A percentile compares a stretch with the other conserved stretches of the same genome.
Conservation (phyloP, 2,888 invertebrate species). For the Corythucha ciliata region DNA sequence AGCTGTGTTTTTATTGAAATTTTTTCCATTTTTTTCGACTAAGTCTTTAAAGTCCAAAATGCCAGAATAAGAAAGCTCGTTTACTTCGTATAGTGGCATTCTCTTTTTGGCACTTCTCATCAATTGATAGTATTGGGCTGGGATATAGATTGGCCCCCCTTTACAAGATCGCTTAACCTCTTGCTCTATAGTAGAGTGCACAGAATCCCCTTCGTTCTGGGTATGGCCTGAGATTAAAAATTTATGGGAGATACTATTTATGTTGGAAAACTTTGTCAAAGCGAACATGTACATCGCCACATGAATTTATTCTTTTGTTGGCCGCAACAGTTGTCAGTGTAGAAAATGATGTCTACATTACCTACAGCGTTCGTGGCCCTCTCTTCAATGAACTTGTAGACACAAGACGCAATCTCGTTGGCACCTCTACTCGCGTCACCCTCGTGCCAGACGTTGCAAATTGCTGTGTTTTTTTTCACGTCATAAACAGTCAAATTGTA, state of each 20-base stretch:
- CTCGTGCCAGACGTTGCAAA: conserved; percentile 33
- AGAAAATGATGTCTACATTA: conserved; percentile 20
- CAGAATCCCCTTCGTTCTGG: conserved; percentile 14
- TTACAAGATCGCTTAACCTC: conserved; percentile 13
- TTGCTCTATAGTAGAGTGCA: conserved; percentile 8
- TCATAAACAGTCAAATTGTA: conserved; percentile 14
- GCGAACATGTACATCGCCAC: conserved; percentile 21
- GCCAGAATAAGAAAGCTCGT: conserved; percentile 6
- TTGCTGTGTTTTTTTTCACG: not conserved
- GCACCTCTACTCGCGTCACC: conserved; percentile 26
- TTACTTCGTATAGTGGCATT: not conserved
- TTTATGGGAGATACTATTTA: conserved; percentile 4
- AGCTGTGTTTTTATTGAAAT: not conserved
- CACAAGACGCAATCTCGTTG: conserved; percentile 24
- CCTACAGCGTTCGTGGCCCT: not conserved
- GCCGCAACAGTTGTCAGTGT: not conserved
- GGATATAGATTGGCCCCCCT: conserved; percentile 13
- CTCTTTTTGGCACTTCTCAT: conserved; percentile 16
- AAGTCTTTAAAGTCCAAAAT: conserved; percentile 11
- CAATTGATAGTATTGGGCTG: conserved; percentile 16
- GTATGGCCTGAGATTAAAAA: conserved; percentile 9
- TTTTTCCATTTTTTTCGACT: not conserved
- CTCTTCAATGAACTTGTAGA: conserved; percentile 5
- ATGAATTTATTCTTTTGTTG: conserved; percentile 31
- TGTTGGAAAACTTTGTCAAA: not conserved